Evolutionary conservation across 2,888 invertebrate species (phyloP).

Genomic region (Acanthoscelides obtectus): DNA sequence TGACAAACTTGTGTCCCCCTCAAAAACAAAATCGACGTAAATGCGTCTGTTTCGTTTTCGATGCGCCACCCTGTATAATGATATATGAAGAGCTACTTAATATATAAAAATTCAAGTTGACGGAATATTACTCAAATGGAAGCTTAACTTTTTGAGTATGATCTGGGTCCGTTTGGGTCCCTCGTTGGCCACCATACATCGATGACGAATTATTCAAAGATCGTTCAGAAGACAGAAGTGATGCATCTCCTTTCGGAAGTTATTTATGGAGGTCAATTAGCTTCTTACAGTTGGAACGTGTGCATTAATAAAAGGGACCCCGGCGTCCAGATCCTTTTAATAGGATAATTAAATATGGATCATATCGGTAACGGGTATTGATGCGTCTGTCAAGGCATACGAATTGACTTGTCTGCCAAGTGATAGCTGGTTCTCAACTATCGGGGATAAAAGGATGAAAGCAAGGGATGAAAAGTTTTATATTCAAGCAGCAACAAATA

Average conservation of each 20-base stretch:
- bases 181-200: background rate
- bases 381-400: background rate
- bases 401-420: background rate
- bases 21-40: too few species aligned
- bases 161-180: too few species aligned
- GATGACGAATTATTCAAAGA: background rate
- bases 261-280: background rate
- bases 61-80: too few species aligned
- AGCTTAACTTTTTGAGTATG: too few species aligned
- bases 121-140: too few species aligned
- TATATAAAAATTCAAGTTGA: too few species aligned
- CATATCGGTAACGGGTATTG: background rate
- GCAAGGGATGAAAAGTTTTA: background rate
- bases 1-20: too few species aligned
- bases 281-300: background rate
- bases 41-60: too few species aligned
- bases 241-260: background rate
- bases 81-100: too few species aligned
- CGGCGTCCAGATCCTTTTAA: background rate
- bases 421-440: background rate
- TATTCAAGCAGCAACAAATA: too few species aligned
- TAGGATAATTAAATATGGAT: background rate
- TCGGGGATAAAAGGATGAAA: background rate
- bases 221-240: background rate
- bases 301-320: background rate